Percentiles rank a stretch among this genome's conserved stretches.
Conservation (phyloP, 2,113 vertebrate species). For the Mugil cephalus region DNA sequence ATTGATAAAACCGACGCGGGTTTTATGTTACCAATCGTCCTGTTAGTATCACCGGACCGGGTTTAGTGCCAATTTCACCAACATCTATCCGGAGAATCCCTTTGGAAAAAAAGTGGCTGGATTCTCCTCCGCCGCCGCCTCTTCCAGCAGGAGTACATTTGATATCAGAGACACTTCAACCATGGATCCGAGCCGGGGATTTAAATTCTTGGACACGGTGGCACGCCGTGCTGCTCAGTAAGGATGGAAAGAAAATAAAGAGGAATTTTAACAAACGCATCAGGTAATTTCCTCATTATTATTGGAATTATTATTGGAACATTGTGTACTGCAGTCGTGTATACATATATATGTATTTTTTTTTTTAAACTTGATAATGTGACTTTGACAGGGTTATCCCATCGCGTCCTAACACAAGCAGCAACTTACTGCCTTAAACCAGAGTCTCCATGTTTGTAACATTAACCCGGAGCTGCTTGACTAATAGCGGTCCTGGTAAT, state of each 20-base stretch:
- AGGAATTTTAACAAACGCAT: slow-evolving; percentile 33
- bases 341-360: too few relatives aligned
- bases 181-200: slow-evolving; percentile 77
- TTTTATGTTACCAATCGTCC: neutral
- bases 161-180: slow-evolving; percentile 62
- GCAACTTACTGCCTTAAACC: slow-evolving; percentile 22
- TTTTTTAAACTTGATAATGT: slow-evolving; percentile 13
- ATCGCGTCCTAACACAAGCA: neutral
- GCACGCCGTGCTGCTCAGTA: slow-evolving; percentile 57
- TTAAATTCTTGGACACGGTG: slow-evolving; percentile 70
- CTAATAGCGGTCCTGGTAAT: slow-evolving; percentile 68
- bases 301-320: neutral
- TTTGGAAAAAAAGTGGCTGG: slow-evolving; percentile 63
- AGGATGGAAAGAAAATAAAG: slow-evolving; percentile 78
- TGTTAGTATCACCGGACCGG: neutral
- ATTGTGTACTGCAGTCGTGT: neutral
- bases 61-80: neutral
- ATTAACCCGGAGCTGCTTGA: slow-evolving; percentile 29
- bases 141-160: slow-evolving; percentile 75
- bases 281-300: slow-evolving; percentile 64
- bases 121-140: slow-evolving; percentile 71
- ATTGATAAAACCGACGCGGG: rapidly evolving
- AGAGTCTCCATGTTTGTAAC: slow-evolving; percentile 44
- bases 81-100: slow-evolving; percentile 43
- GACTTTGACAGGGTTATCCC: slow-evolving; percentile 22